phyloP scores from a whole-genome alignment of 2,113 vertebrate genomes.

The Rostratula benghalensis region DNA sequence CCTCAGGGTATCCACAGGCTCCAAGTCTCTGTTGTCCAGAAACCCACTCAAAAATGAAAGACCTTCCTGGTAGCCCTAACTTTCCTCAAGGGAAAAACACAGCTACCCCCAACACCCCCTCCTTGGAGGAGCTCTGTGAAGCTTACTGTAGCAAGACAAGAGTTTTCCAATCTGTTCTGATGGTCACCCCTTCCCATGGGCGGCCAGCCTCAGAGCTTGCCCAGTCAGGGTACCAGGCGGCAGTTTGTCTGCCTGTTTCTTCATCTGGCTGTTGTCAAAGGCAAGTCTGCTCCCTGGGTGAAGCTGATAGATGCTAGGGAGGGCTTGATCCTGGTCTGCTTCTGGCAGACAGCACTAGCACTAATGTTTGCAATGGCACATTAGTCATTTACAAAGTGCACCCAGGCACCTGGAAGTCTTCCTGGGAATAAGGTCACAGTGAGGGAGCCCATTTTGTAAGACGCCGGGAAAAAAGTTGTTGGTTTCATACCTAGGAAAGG shows the following conservation, averaged over 20 bases:
- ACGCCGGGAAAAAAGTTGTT: neutral
- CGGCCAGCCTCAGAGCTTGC: neutral
- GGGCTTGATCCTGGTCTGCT: neutral
- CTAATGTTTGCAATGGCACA: neutral
- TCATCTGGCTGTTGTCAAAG: neutral
- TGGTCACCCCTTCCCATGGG: neutral
- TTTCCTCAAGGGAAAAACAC: neutral
- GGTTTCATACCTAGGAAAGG: neutral
- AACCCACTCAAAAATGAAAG: neutral
- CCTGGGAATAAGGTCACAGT: neutral
- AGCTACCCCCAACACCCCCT: neutral
- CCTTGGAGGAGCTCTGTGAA: neutral
- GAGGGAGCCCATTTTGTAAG: neutral
- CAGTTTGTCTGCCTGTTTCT: neutral
- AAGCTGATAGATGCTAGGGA: neutral
- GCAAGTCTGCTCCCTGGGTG: neutral
- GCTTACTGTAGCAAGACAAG: neutral
- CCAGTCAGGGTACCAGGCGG: rapidly evolving
- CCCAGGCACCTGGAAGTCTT: constrained; percentile 26
- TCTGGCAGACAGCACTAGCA: neutral
- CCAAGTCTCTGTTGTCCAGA: neutral
- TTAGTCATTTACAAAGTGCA: constrained; percentile 1
- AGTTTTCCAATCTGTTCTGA: neutral
- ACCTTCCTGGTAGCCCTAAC: neutral
- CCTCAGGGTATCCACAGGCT: neutral